A percentile compares a stretch with the other conserved stretches of the same genome.
Evolutionary conservation across 2,113 vertebrate species (phyloP).

Genomic region (Vanacampus margaritifer): DNA sequence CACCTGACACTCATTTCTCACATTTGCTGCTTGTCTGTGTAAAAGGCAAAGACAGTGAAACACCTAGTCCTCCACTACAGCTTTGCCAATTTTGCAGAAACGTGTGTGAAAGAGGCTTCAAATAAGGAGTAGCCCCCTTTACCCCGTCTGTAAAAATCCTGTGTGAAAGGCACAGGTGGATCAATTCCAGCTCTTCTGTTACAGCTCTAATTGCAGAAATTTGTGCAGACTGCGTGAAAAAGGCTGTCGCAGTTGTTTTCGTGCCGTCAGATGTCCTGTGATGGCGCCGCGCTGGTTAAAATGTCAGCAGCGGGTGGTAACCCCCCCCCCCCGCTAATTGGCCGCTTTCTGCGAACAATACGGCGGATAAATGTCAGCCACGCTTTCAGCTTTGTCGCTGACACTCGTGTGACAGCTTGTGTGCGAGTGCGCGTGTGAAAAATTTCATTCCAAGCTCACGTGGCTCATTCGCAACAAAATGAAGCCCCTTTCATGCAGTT

Average conservation of each 20-base stretch:
- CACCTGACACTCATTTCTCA: no score
- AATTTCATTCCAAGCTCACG: neutral
- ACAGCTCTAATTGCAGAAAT: neutral
- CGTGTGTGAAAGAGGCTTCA: no score
- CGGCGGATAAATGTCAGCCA: constrained; percentile 61
- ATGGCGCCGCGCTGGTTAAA: neutral
- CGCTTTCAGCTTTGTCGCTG: constrained; percentile 27
- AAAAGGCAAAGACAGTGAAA: neutral
- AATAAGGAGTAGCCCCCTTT: no score
- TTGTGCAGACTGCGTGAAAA: neutral
- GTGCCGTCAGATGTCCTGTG: neutral
- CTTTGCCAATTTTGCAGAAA: no score
- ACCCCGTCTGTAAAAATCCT: no score
- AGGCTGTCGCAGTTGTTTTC: neutral
- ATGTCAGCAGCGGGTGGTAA: neutral
- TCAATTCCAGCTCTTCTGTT: neutral
- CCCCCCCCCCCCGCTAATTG: constrained; percentile 47
- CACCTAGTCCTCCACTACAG: no score
- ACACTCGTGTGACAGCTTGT: constrained; percentile 2
- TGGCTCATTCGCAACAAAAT: neutral
- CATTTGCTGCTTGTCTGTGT: neutral
- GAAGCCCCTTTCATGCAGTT: neutral
- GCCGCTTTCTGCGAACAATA: constrained; percentile 38
- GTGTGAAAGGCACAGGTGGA: neutral
- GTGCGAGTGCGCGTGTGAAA: constrained; percentile 12